Evolutionary conservation across 1,140 invertebrate genomes (phyloP), one percentile per base, ranked within the genome.

Genomic region (Musca domestica): DNA sequence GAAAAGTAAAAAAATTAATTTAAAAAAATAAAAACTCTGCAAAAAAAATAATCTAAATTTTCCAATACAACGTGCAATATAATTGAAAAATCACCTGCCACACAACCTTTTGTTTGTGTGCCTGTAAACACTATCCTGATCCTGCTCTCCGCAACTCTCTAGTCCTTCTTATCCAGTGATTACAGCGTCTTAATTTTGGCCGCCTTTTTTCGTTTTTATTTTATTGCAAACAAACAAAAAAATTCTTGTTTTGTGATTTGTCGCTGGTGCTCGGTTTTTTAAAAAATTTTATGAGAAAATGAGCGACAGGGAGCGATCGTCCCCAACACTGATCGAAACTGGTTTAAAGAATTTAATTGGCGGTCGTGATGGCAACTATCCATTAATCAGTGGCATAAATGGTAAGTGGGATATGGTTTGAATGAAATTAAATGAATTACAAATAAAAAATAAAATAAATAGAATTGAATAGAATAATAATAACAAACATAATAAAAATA

Each of bases 271-370:
- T 76, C 78, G 74, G 75, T 73, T 77, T 71, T 69, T 34, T 76
- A 73, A 68, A 73, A 70, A 75, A 61, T 81, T 81, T 73, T 81
- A 81, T 81, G 78, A 81, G 74, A 82, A 86, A 86, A 90, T 90
- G 89, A 90, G 88, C 85, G 89, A 90, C 86, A 89, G 89, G 86
- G 88, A 90, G 86, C 87, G 88, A 84, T 89, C 88, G 82, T 90
- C 89, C 84, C 88, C 89, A 83, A 90, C 87, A 85, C 87, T 90
- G 82, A 87, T 89, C 84, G 88, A 90, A 87, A 89, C 88, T 84
- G 89, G 88, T 84, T 88, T 90, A 84, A 90, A 88, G 85, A 90
- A 90, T 86, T 86, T 90, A 83, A 89, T 90, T 83, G 89, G 89
- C 83, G 87, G 89, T 76, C 88, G 89, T 82, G 88, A 89, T 87